Evolutionary conservation across 30 jellyfish, hydroid and myxozoan species (phyloP).

Genomic region (Chrysaora quinquecirrha): DNA sequence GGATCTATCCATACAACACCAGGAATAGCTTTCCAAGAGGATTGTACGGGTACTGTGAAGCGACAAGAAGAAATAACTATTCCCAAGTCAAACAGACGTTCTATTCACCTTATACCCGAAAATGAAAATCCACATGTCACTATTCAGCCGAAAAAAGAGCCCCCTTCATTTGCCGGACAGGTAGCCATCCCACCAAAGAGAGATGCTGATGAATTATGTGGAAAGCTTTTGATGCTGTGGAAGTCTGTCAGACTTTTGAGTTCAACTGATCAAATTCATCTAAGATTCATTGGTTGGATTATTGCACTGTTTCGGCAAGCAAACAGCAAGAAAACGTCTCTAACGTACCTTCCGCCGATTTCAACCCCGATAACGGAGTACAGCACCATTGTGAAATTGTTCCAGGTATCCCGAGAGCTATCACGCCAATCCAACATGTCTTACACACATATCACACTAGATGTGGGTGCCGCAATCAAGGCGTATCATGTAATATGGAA

Average conservation of each 20-base stretch:
- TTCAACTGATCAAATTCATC: not conserved
- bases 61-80: not conserved
- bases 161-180: not conserved
- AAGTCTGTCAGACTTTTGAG: not conserved
- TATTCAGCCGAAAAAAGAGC: not conserved
- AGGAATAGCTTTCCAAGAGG: not conserved
- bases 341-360: constrained; percentile 1
- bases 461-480: constrained; percentile 49
- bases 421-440: constrained; percentile 32
- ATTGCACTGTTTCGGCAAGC: not conserved
- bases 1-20: not conserved
- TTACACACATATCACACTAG: constrained; percentile 48
- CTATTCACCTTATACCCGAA: not conserved
- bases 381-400: constrained; percentile 12
- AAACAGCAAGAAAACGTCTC: not conserved
- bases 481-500: constrained; percentile 45
- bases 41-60: not conserved
- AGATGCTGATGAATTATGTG: not conserved
- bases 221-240: not conserved
- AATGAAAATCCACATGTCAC: not conserved
- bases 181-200: not conserved
- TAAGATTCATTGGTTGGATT: not conserved
- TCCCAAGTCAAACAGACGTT: not conserved
- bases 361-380: constrained; percentile 42
- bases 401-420: constrained; percentile 19